Conservation (phyloP, 2,797 vertebrate species). For the Agapornis canus region DNA sequence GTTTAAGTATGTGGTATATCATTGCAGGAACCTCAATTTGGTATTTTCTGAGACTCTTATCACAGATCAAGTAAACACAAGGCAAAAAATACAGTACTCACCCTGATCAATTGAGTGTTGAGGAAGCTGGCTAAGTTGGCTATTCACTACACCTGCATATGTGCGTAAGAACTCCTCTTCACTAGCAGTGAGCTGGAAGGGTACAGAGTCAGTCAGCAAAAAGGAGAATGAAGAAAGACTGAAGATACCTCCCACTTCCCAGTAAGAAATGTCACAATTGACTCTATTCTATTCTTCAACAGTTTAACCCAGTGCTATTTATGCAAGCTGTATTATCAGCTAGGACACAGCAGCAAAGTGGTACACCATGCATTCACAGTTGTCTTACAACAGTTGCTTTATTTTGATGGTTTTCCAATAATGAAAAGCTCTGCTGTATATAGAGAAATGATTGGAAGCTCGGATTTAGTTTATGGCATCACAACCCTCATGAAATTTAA, state of each 20-base stretch:
- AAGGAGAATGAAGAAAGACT: neutral
- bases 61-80: neutral
- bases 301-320: neutral
- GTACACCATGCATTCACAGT: rapidly evolving
- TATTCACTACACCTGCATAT: slow-evolving; percentile 94
- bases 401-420: neutral
- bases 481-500: neutral
- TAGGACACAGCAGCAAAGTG: neutral
- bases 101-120: slow-evolving; percentile 99
- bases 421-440: neutral
- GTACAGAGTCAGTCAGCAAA: neutral
- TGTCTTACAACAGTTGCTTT: neutral
- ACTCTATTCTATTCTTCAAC: neutral
- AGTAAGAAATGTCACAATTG: neutral
- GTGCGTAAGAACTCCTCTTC: slow-evolving; percentile 97
- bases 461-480: neutral
- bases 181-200: slow-evolving; percentile 88
- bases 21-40: neutral
- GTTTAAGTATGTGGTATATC: neutral
- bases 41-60: neutral
- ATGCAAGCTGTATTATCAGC: neutral
- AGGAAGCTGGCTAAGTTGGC: slow-evolving; percentile 97
- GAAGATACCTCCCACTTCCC: neutral
- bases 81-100: slow-evolving; percentile 64
- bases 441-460: neutral